These are phyloP conservation scores for Balaeniceps rex DNA, from an alignment of 2,113 vertebrate genomes.

Conservation along the genomic window DNA sequence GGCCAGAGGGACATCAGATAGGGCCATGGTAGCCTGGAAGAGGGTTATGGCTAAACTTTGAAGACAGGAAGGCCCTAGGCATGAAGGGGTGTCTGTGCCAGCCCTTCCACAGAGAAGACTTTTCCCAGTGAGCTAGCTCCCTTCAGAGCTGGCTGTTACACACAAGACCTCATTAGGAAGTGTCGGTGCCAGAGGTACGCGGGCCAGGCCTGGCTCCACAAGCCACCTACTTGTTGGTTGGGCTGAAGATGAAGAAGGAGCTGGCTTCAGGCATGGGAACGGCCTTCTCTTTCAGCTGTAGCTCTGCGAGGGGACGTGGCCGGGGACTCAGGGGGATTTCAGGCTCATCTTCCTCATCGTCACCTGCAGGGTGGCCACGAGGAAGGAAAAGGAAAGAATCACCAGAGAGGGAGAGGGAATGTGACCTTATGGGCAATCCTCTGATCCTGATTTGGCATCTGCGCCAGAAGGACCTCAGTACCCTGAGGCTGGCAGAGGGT, in stretches of 20 bases:
- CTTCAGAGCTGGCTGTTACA: neutral
- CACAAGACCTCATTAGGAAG: neutral
- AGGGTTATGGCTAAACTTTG: neutral
- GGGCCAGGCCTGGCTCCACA: neutral
- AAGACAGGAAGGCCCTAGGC: neutral
- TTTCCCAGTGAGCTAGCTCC: neutral
- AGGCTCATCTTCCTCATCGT: conserved; percentile 95
- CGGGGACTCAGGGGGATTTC: conserved; percentile 92
- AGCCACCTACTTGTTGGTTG: conserved; percentile 92
- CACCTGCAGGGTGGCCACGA: conserved; percentile 69
- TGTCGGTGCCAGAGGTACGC: neutral
- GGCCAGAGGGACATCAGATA: neutral
- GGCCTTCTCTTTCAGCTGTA: conserved; percentile 95
- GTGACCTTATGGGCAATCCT: neutral
- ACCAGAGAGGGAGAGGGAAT: neutral
- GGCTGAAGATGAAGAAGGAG: conserved; percentile 95
- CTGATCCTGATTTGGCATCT: neutral
- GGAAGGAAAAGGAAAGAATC: neutral
- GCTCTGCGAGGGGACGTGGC: conserved; percentile 92
- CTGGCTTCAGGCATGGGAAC: conserved; percentile 96
- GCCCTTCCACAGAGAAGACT: neutral
- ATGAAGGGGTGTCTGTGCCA: neutral
- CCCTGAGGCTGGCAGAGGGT: neutral
- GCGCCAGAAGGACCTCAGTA: neutral
- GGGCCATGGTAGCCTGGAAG: neutral